phyloP scores from a whole-genome alignment of 2,797 vertebrate species.

The Alosa sapidissima region DNA sequence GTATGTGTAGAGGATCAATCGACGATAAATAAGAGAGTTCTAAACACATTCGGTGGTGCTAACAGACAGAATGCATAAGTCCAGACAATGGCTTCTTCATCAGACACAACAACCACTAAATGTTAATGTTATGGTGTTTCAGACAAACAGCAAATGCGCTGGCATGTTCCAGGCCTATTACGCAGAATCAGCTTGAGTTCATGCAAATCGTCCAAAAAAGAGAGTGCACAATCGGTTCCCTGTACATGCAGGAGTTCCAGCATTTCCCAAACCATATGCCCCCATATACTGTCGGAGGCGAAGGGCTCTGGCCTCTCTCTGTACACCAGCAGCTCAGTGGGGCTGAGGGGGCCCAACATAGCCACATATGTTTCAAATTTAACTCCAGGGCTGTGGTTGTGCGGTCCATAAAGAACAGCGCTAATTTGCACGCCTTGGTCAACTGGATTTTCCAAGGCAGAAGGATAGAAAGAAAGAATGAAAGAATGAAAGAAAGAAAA shows the following conservation, averaged over 20 bases:
- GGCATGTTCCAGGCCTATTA: background rate
- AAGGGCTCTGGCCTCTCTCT: conserved; percentile 26
- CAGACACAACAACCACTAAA: background rate
- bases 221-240: background rate
- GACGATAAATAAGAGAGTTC: background rate
- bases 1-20: background rate
- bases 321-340: conserved; percentile 29
- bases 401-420: conserved; percentile 53
- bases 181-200: background rate
- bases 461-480: background rate
- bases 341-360: conserved; percentile 49
- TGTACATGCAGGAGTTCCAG: background rate
- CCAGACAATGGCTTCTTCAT: background rate
- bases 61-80: background rate
- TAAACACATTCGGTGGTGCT: background rate
- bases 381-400: conserved; percentile 45
- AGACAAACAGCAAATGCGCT: background rate
- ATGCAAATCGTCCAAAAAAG: background rate
- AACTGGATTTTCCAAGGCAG: conserved; percentile 51
- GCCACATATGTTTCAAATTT: conserved; percentile 9
- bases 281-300: background rate
- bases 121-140: conserved; percentile 1
- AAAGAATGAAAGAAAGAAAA: conserved; percentile 1
- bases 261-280: conserved; percentile 6
- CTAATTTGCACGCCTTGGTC: conserved; percentile 71